These are phyloP conservation scores for Meloidogyne exigua DNA, from an alignment of 1,140 invertebrate genomes.

Conservation along the genomic window DNA sequence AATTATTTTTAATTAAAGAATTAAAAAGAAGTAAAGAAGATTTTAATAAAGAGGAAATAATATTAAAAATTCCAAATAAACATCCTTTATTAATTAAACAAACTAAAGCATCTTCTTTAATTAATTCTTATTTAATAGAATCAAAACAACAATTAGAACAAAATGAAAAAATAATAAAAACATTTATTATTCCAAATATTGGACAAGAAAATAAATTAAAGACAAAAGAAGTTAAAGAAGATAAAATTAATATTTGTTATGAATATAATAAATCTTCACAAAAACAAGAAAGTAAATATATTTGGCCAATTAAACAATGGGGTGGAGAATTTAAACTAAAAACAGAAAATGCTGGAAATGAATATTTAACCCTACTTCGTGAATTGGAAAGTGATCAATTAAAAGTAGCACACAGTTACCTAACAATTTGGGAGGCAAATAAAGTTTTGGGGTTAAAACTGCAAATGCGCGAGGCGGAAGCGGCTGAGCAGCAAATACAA, in stretches of 20 bases:
- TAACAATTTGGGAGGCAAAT: constrained; percentile 10
- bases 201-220: constrained; percentile 2
- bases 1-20: constrained; percentile 31
- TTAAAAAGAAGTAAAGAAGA: constrained; percentile 38
- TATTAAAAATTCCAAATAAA: constrained; percentile 30
- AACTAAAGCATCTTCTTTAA: neutral
- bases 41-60: constrained; percentile 29
- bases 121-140: constrained; percentile 30
- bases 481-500: constrained; percentile 32
- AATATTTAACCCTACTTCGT: constrained; percentile 27
- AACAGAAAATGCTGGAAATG: constrained; percentile 44
- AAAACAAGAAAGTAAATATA: constrained; percentile 4
- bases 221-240: constrained; percentile 43
- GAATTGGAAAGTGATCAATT: constrained; percentile 29
- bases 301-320: constrained; percentile 20
- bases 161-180: constrained; percentile 20
- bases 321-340: constrained; percentile 37
- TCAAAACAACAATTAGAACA: constrained; percentile 24
- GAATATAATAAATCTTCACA: constrained; percentile 15
- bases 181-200: constrained; percentile 27
- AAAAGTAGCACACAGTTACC: constrained; percentile 29
- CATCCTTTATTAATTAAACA: neutral
- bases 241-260: constrained; percentile 25
- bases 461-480: constrained; percentile 25
- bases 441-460: neutral